Evolutionary conservation across 2,797 vertebrate species (phyloP), one percentile per base, ranked within the genome.

Genomic region (Parambassis ranga): DNA sequence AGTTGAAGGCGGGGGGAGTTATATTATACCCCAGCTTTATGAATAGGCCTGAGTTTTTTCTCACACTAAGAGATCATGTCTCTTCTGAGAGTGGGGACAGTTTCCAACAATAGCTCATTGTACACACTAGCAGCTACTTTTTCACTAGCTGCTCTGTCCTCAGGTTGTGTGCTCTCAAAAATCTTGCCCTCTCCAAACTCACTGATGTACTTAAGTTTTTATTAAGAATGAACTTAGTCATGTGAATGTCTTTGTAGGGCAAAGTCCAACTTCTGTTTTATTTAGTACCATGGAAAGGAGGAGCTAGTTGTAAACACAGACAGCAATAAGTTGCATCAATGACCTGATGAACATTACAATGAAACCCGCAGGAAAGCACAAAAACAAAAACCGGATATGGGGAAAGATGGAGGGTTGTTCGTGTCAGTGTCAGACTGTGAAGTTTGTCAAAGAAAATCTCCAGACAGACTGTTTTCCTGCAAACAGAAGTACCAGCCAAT

Each of bases 61-160:
- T 87, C 79, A 85, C 90, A 87, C 80, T 85, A 50, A 85, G 86
- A 90, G 87, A 87, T 89, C 13, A 52, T 73, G 49, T 83, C 78
- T 83, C 78, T 43, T 75, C 79, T 77, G 50, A 61, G 77, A 75
- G 74, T 19, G 57, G 65, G 85, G 83, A 87, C 84, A 23, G 79
- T 65, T 51, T 37, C 47, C 60, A 88, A 93, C 93, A 93, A 92
- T 86, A 72, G 86, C 51, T 81, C 82, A 86, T 93, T 93, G 90
- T 93, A 55, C 57, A 47, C 61, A 76, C 56, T 56, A 65, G 82
- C 69, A 51, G 56, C 81, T 72, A 80, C 66, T 79, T 82, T 81
- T 74, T 78, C 61, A 80, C 62, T 23, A 10, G 42, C 58, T 52
- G 58, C 75, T 59, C 32, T 14, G 30, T 49, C 60, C 63, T 85